Base-by-base conservation (phyloP, 2,888 invertebrate genomes). In the Matsumyia berberina region DNA sequence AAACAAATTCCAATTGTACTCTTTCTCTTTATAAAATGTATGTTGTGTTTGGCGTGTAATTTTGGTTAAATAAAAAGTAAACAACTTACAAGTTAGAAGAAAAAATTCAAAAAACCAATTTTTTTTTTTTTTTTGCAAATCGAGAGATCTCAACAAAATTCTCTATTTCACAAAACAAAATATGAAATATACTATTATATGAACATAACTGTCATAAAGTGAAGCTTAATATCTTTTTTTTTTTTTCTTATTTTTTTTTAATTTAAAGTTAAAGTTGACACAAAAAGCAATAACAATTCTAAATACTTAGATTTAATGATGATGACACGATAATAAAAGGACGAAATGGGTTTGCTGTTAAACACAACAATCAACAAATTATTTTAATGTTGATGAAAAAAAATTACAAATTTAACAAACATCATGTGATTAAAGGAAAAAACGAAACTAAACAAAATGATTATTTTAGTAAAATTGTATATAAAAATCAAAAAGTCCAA, bases 101-200 rank as follows among this genome's bases (percentile, higher is more conserved):
- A 60, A 17, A 39, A 60, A 42, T 49, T 15, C 42, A 39, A 58
- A 67, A 85, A 58, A 62, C 39, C 12, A 42, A 67, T 66, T 39
- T 46, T 15, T 19, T 35, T 51, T 69, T 62, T 57, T 51, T 79
- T 73, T 70, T 64, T 51, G 49, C 73, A 80, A 85, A 85, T 80
- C 74, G 85, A 85, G 85, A 85, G 85, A 85, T 85, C 85, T 85
- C 85, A 85, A 74, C 80, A 76, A 85, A 85, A 85, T 85, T 85
- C 74, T 85, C 74, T 70, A 58, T 80, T 85, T 85, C 80, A 85
- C 85, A 85, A 85, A 80, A 70, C 29, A 69, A 70, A 37, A 69
- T 17, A 74, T 62, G 9, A 78, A 70, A 64, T 37, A 64, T 37
- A 79, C 67, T 73, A 67, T 74, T 24, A 58, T 53, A 79, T 67